phyloP scores from a whole-genome alignment of 2,113 vertebrate species.

The Cheirogaleus medius region DNA sequence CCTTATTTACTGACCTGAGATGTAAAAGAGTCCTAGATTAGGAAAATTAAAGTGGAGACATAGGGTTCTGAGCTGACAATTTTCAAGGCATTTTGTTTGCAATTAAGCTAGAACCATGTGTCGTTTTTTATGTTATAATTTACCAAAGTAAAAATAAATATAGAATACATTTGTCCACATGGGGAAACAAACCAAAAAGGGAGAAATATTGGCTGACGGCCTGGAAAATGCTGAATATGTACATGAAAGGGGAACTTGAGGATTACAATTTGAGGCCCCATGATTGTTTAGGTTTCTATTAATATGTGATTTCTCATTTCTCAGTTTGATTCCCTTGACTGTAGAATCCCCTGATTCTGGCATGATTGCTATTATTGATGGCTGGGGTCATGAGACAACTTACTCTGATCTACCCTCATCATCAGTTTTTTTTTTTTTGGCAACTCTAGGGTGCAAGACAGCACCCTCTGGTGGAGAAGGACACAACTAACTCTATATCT shows the following conservation, averaged over 20 bases:
- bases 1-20: background rate
- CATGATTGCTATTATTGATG: background rate
- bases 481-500: background rate
- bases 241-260: conserved; percentile 15
- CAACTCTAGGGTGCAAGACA: background rate
- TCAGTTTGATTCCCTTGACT: background rate
- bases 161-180: background rate
- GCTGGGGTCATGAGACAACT: background rate
- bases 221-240: conserved; percentile 27
- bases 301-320: conserved; percentile 40
- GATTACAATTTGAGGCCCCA: background rate
- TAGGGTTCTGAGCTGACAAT: background rate
- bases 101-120: background rate
- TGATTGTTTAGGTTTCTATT: conserved; percentile 39
- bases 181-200: conserved; percentile 15
- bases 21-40: conserved; percentile 21
- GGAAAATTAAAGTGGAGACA: conserved; percentile 1
- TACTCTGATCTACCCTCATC: background rate
- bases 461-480: background rate
- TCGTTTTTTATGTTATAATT: background rate
- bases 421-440: background rate
- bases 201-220: background rate
- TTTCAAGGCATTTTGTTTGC: conserved; percentile 14
- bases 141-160: conserved; percentile 26
- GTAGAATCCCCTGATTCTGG: background rate